These are phyloP conservation scores for Neoscelio sp. DNA, from an alignment of 2,888 invertebrate genomes.

Conservation along the genomic window DNA sequence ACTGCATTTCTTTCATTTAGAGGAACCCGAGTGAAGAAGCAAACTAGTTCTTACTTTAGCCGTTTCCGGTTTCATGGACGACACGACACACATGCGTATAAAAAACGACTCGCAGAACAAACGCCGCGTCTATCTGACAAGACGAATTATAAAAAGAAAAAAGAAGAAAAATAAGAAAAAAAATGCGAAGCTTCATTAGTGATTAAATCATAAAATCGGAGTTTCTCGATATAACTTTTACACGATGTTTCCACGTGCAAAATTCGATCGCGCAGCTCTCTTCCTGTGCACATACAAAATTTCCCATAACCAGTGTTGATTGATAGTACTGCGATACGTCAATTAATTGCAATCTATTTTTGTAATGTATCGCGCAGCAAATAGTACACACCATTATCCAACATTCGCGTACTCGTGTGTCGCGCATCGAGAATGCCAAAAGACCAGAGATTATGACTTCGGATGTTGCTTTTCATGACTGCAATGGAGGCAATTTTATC, in stretches of 20 bases:
- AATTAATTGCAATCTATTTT: conserved; percentile 65
- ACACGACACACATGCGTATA: no score
- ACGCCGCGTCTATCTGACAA: conserved; percentile 72
- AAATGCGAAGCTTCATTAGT: conserved; percentile 75
- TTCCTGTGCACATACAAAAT: conserved; percentile 26
- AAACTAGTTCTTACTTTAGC: conserved; percentile 68
- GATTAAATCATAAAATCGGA: conserved; percentile 69
- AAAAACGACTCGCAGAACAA: conserved; percentile 68
- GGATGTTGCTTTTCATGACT: no score
- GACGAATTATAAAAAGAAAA: conserved; percentile 71
- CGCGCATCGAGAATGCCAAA: background rate
- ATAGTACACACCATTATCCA: conserved; percentile 11
- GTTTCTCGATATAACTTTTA: conserved; percentile 73
- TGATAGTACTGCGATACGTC: conserved; percentile 57
- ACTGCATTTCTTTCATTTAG: conserved; percentile 63
- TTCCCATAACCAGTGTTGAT: conserved; percentile 40
- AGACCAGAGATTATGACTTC: background rate
- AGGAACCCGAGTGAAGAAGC: conserved; percentile 55
- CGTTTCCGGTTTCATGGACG: conserved; percentile 79
- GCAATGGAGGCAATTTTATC: no score
- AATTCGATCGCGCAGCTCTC: conserved; percentile 53
- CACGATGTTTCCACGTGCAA: conserved; percentile 71
- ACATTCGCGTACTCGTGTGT: no score
- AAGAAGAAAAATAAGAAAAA: no score
- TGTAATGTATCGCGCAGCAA: conserved; percentile 48